phyloP scores from a whole-genome alignment of 2,113 vertebrate species.

The Pangasianodon gigas region DNA sequence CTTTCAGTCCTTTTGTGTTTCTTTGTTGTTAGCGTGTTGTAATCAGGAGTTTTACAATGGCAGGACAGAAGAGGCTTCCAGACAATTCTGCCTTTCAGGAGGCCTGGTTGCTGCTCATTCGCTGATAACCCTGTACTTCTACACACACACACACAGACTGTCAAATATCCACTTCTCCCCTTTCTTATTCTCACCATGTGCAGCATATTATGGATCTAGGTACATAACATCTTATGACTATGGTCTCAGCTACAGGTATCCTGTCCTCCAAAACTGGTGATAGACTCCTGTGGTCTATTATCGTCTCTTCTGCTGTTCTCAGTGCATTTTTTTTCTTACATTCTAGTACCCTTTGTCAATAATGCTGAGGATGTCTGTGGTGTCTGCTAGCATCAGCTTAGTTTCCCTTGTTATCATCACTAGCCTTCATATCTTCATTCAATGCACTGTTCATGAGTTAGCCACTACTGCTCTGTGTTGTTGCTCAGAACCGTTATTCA shows the following conservation, averaged over 20 bases:
- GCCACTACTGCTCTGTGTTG: not conserved
- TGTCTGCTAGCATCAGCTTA: not conserved
- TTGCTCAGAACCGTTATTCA: not conserved
- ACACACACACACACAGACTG: not conserved
- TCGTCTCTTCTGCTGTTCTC: not conserved
- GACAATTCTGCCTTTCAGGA: conserved; percentile 23
- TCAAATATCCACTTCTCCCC: not conserved
- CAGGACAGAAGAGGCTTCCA: conserved; percentile 20
- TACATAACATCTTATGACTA: not conserved
- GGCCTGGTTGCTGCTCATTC: conserved; percentile 37
- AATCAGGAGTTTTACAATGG: conserved; percentile 55
- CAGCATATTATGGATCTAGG: not conserved
- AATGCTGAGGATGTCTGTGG: not conserved
- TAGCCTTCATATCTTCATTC: not conserved
- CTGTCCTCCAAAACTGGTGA: not conserved
- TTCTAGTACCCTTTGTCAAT: not conserved
- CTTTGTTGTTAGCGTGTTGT: conserved; percentile 57
- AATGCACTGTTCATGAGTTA: not conserved
- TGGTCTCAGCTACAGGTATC: not conserved
- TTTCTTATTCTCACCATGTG: not conserved
- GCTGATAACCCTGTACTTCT: not conserved
- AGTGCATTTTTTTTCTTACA: not conserved
- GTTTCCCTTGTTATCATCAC: not conserved
- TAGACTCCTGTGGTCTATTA: not conserved
- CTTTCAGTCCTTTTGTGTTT: conserved; percentile 58